Percentiles rank a stretch among this genome's conserved stretches.
Evolutionary conservation across 64 coral and sea anemone genomes (phyloP).

Genomic region (Porites lutea): DNA sequence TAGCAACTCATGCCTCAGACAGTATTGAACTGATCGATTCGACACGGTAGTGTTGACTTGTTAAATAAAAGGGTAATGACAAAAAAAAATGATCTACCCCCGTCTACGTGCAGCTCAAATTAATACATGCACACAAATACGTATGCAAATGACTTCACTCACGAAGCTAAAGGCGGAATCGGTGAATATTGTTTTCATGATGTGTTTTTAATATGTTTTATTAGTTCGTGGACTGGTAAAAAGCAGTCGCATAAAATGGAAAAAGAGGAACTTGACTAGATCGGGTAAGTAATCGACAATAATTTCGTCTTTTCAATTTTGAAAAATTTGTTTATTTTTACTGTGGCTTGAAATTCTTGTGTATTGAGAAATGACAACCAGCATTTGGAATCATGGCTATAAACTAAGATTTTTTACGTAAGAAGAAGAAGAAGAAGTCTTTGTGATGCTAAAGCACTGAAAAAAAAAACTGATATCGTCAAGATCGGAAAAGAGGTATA

Average conservation of each 20-base stretch:
- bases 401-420: too few species aligned
- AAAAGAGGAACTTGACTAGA: neutral
- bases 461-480: too few species aligned
- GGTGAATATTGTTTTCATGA: neutral
- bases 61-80: neutral
- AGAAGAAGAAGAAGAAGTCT: too few species aligned
- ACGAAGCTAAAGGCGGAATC: neutral
- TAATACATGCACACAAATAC: neutral
- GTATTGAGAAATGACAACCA: too few species aligned
- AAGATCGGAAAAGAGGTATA: too few species aligned
- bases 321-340: too few species aligned
- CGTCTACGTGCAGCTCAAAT: neutral
- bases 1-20: neutral
- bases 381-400: too few species aligned
- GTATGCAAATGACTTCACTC: constrained; percentile 24
- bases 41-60: neutral
- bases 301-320: neutral
- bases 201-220: too few species aligned
- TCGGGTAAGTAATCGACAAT: neutral
- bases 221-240: too few species aligned
- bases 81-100: neutral
- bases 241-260: too few species aligned
- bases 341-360: too few species aligned
- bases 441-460: too few species aligned
- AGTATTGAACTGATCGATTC: neutral